A percentile compares a stretch with the other conserved stretches of the same genome.
Conservation (phyloP, 2,888 invertebrate genomes). For the Cerastoderma edule region DNA sequence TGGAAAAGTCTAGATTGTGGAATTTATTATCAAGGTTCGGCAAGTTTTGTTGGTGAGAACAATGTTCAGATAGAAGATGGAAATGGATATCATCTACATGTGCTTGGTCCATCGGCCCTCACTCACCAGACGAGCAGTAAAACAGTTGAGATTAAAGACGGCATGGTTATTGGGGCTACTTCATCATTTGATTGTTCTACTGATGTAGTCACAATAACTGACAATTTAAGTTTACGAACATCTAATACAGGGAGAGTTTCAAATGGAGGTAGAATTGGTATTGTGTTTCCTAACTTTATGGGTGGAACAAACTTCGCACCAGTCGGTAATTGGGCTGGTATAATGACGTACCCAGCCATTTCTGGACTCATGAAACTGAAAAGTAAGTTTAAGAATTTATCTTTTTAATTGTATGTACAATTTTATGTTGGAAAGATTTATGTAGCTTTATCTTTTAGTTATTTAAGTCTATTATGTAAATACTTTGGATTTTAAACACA, state of each 20-base stretch:
- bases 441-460: no score
- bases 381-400: no score
- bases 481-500: no score
- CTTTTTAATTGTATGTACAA: no score
- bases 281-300: constrained; percentile 69
- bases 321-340: constrained; percentile 65
- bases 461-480: no score
- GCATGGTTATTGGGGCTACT: constrained; percentile 73
- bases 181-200: constrained; percentile 71
- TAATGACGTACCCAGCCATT: constrained; percentile 75
- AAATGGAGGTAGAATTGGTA: constrained; percentile 55
- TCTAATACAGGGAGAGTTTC: constrained; percentile 42
- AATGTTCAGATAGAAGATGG: constrained; percentile 71
- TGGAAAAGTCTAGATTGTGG: constrained; percentile 76
- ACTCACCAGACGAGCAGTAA: constrained; percentile 65
- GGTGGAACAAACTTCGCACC: constrained; percentile 71
- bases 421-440: no score
- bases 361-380: constrained; percentile 49
- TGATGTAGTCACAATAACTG: constrained; percentile 47
- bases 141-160: constrained; percentile 60
- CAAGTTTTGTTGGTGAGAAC: constrained; percentile 53
- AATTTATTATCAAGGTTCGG: constrained; percentile 67
- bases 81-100: constrained; percentile 70
- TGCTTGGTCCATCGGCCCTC: constrained; percentile 67
- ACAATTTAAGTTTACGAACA: constrained; percentile 51